Percentiles rank a stretch among this genome's conserved stretches.
These are phyloP conservation scores for Dendrolimus punctatus DNA, from an alignment of 1,140 invertebrate species.

Conservation along the genomic window DNA sequence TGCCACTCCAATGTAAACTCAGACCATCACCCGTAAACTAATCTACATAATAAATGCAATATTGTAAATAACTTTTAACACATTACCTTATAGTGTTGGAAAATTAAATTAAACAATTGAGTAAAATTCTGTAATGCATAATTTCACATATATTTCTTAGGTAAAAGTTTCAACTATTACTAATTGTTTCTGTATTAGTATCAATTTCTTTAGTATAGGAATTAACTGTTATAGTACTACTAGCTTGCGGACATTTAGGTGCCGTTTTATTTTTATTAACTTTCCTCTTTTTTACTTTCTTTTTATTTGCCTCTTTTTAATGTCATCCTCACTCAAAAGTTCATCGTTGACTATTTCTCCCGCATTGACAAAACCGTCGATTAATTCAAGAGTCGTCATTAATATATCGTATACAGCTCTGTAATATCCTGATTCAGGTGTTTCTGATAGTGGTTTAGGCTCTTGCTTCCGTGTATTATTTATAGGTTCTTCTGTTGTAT, in stretches of 20 bases:
- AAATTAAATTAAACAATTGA: too few relatives aligned
- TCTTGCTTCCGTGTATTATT: slow-evolving; percentile 1
- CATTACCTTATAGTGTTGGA: too few relatives aligned
- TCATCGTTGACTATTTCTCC: slow-evolving; percentile 30
- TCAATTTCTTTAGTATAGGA: too few relatives aligned
- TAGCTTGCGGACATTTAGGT: background rate
- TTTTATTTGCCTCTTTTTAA: slow-evolving; percentile 22
- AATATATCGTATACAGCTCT: slow-evolving; percentile 35
- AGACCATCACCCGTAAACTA: too few relatives aligned
- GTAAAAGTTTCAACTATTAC: too few relatives aligned
- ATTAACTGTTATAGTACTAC: too few relatives aligned
- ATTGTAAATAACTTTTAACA: too few relatives aligned
- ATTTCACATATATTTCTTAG: too few relatives aligned
- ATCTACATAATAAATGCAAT: too few relatives aligned
- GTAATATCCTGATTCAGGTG: slow-evolving; percentile 36
- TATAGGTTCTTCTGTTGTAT: slow-evolving; percentile 29
- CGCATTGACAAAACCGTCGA: slow-evolving; percentile 39
- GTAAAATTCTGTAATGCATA: too few relatives aligned
- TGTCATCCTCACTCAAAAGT: slow-evolving; percentile 12
- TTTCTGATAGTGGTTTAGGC: slow-evolving; percentile 28
- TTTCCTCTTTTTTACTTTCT: slow-evolving; percentile 14
- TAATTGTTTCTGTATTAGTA: too few relatives aligned
- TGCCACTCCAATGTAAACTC: too few relatives aligned
- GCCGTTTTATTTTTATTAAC: slow-evolving; percentile 5
- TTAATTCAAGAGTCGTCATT: slow-evolving; percentile 41